Evolutionary conservation across 2,797 vertebrate species (phyloP).

Genomic region (Chromis chromis): DNA sequence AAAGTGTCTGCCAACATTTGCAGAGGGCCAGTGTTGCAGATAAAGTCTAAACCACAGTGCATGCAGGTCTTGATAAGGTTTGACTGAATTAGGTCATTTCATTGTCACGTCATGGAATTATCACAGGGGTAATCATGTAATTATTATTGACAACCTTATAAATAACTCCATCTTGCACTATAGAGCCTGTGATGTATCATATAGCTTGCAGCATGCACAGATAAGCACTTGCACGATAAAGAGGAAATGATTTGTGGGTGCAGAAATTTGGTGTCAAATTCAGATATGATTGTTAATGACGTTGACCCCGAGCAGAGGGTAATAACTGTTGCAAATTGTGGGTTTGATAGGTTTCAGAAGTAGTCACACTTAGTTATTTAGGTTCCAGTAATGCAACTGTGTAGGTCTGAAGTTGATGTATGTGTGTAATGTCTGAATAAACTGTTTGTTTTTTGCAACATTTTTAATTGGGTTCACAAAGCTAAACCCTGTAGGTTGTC

Average conservation of each 20-base stretch:
- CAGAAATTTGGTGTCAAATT: neutral
- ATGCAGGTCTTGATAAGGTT: neutral
- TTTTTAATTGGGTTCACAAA: no score
- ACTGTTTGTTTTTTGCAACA: neutral
- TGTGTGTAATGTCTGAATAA: neutral
- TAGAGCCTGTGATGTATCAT: neutral
- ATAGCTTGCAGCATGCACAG: neutral
- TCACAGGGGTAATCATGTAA: neutral
- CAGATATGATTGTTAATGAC: neutral
- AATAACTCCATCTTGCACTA: neutral
- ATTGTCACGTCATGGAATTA: neutral
- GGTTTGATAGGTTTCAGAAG: slow-evolving; percentile 47
- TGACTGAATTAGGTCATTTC: neutral
- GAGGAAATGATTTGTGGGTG: neutral
- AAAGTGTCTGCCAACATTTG: slow-evolving; percentile 25
- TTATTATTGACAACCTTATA: neutral
- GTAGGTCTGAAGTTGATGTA: slow-evolving; percentile 5
- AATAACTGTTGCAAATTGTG: slow-evolving; percentile 29
- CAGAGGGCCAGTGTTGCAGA: slow-evolving; percentile 10
- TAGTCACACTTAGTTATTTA: slow-evolving; percentile 13
- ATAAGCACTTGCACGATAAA: no score
- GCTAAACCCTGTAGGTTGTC: no score
- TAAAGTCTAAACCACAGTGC: slow-evolving; percentile 7
- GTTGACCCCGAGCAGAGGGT: neutral
- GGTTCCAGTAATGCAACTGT: neutral